These are phyloP conservation scores for Pandion haliaetus DNA, from an alignment of 2,113 vertebrate genomes.

Conservation along the genomic window DNA sequence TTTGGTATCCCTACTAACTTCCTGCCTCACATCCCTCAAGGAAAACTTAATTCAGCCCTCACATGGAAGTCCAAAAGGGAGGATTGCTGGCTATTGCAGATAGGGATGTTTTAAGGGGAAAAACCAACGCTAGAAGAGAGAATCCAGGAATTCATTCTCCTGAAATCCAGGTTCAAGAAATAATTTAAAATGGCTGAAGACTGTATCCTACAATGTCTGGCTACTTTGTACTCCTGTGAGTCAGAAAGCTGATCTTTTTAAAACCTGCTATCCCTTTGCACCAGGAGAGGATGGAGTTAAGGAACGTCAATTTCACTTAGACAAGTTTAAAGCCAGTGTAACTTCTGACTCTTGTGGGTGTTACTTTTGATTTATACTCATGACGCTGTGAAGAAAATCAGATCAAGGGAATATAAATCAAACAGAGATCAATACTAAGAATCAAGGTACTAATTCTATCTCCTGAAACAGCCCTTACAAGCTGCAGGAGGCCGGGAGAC, in stretches of 20 bases:
- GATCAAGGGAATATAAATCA: constrained; percentile 55
- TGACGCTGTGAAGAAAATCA: not conserved
- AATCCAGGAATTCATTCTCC: not conserved
- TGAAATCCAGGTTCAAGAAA: not conserved
- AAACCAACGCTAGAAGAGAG: not conserved
- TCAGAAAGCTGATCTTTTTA: not conserved
- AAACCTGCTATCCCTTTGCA: not conserved
- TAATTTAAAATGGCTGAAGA: not conserved
- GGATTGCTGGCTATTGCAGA: not conserved
- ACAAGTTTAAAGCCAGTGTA: not conserved
- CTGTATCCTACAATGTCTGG: not conserved
- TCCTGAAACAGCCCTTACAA: constrained; percentile 7
- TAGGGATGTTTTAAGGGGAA: not conserved
- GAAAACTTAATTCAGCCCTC: not conserved
- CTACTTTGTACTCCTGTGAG: not conserved
- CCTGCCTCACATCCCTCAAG: not conserved
- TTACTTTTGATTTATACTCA: constrained; percentile 59
- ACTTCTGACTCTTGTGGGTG: constrained; percentile 23
- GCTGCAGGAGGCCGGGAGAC: not conserved
- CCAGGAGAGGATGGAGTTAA: not conserved
- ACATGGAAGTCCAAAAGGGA: not conserved
- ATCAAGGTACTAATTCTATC: constrained; percentile 56
- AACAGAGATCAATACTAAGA: constrained; percentile 39
- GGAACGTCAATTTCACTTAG: constrained; percentile 11
- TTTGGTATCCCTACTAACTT: not conserved